Percentiles rank a stretch among this genome's conserved stretches.
These are phyloP conservation scores for Drosophila neotestacea DNA, from an alignment of 2,888 invertebrate species.

Conservation along the genomic window DNA sequence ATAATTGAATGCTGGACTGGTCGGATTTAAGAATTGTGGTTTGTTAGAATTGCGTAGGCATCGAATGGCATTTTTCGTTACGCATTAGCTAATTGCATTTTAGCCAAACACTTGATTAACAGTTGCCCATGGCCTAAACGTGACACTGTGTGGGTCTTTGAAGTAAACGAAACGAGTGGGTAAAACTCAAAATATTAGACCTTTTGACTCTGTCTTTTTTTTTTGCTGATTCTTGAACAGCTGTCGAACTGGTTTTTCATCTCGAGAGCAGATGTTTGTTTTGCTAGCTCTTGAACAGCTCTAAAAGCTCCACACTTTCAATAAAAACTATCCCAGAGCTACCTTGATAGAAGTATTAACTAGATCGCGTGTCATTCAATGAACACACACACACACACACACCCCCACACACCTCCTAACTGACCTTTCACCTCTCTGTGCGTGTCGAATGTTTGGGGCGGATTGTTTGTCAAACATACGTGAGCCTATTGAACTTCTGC, in stretches of 20 bases:
- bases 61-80: constrained; percentile 27
- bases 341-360: constrained; percentile 9
- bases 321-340: not conserved
- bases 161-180: constrained; percentile 65
- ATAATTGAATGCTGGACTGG: constrained; percentile 35
- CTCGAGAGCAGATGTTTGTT: constrained; percentile 61
- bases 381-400: not conserved
- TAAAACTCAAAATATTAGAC: constrained; percentile 50
- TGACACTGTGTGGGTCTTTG: constrained; percentile 53
- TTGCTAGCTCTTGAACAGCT: constrained; percentile 3
- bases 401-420: not conserved
- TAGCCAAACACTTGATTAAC: constrained; percentile 30
- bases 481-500: constrained; percentile 65
- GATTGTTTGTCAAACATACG: constrained; percentile 43
- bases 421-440: constrained; percentile 36
- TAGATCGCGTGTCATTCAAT: constrained; percentile 37
- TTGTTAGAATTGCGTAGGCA: constrained; percentile 43
- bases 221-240: constrained; percentile 42
- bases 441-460: constrained; percentile 38
- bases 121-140: constrained; percentile 30
- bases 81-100: constrained; percentile 57
- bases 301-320: not conserved
- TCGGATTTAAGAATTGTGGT: constrained; percentile 21
- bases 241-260: constrained; percentile 67
- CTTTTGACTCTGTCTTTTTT: constrained; percentile 26